Evolutionary conservation across 37 sponge, comb jelly and placozoan species (phyloP).

Genomic region (Cliona cf. orientalis): DNA sequence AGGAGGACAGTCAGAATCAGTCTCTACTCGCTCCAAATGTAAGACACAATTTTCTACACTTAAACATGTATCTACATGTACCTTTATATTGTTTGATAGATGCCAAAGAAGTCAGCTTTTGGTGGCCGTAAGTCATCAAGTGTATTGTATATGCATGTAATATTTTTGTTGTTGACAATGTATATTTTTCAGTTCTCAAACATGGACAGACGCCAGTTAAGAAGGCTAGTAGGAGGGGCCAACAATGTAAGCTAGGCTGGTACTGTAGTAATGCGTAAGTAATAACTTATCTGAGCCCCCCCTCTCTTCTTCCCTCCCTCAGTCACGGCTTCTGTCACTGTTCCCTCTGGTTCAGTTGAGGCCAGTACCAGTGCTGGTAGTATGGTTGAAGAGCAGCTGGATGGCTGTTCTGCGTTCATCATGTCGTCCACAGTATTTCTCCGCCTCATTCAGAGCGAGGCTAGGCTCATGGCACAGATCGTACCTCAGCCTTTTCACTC

Average conservation of each 20-base stretch:
- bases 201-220: conserved; percentile 1
- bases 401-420: conserved; percentile 44
- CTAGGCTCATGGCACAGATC: conserved; percentile 73
- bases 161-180: neutral
- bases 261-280: too few relatives aligned
- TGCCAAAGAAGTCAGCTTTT: conserved; percentile 48
- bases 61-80: too few relatives aligned
- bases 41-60: neutral
- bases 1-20: conserved; percentile 26
- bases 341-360: neutral
- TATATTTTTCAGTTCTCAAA: conserved; percentile 5
- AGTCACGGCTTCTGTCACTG: neutral
- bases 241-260: too few relatives aligned
- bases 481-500: conserved; percentile 67
- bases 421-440: conserved; percentile 31
- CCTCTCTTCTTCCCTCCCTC: too few relatives aligned
- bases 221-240: neutral
- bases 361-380: neutral
- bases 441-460: conserved; percentile 78
- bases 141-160: neutral
- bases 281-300: too few relatives aligned
- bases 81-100: conserved; percentile 7
- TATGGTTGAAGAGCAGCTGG: conserved; percentile 27
- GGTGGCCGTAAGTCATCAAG: conserved; percentile 15
- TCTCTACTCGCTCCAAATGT: conserved; percentile 11